Evolutionary conservation across 2,888 invertebrate species (phyloP), one percentile per base, ranked within the genome.

Genomic region (Thecocarcelia acutangulata): DNA sequence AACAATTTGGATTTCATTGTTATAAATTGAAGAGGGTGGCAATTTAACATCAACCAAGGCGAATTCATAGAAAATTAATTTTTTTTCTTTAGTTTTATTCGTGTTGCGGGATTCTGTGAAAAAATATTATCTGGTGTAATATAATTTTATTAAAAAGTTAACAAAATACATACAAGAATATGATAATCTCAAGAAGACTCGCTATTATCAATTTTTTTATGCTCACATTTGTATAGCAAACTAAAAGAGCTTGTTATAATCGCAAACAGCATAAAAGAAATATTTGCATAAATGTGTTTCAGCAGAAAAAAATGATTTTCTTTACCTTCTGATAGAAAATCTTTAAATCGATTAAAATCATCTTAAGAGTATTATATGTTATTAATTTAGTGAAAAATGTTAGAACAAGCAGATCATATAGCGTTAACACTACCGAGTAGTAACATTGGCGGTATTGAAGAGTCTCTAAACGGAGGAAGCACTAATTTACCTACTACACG

Each of bases 331-430:
- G 68, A 44, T 12, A 13, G n/a, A 42, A 1, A 54, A 3, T 17
- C 17, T 54, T 6, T 17, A 48, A 28, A 66, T 75, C 66, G 50
- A 66, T 46, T 59, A 17, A 52, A 59, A 28, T 13, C 19, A 8
- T n/a, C 6, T n/a, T 50, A 40, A 15, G n/a, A n/a, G 4, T 19
- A 52, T 37, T 42, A 21, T 44, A 54, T 37, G 15, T 1, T 24
- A 37, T 15, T 33, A 13, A 9, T 12, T n/a, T n/a, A n/a, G n/a
- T n/a, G n/a, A 54, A 46, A 54, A 56, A 82, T 46, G 24, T 88
- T 89, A 87, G 86, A 89, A 79, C 87, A 87, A 61, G 85, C 85
- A 61, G 89, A 89, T 84, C 89, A 90, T 84, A 86, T 90, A 83
- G 86, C 90, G 15, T 84, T 90, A 9, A 88, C 87, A 48, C 85